phyloP scores from a whole-genome alignment of 2,888 invertebrate genomes.

The Gari tellinella region DNA sequence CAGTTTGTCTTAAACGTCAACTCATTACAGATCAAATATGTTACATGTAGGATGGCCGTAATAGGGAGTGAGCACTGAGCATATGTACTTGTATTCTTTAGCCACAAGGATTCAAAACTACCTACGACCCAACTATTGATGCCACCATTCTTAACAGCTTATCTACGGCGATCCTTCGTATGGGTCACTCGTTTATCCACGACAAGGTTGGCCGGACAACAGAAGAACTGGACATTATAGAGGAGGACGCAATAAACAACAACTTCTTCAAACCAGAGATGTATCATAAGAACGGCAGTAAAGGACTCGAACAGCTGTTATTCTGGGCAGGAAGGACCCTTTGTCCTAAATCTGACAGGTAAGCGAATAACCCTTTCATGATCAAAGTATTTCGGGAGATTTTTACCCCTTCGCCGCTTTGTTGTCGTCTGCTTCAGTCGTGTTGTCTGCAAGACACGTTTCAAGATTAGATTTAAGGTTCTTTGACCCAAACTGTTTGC shows the following conservation, averaged over 20 bases:
- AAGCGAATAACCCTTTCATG: no score
- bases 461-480: no score
- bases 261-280: constrained; percentile 98
- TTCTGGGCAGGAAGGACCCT: constrained; percentile 25
- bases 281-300: constrained; percentile 83
- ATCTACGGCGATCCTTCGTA: constrained; percentile 96
- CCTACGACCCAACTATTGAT: constrained; percentile 92
- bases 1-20: no score
- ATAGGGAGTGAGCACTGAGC: no score
- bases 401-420: no score
- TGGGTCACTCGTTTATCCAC: constrained; percentile 98
- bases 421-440: no score
- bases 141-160: constrained; percentile 97
- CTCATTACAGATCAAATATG: no score
- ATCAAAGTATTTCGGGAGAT: no score
- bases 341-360: constrained; percentile 47
- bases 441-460: no score
- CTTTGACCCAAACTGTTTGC: no score
- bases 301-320: constrained; percentile 29
- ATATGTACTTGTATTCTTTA: no score
- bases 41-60: no score
- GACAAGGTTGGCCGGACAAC: constrained; percentile 1
- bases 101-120: constrained; percentile 79
- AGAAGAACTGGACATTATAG: not conserved
- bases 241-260: constrained; percentile 88